These are phyloP conservation scores for Addax nasomaculatus DNA, from an alignment of 2,113 vertebrate species.

Conservation along the genomic window DNA sequence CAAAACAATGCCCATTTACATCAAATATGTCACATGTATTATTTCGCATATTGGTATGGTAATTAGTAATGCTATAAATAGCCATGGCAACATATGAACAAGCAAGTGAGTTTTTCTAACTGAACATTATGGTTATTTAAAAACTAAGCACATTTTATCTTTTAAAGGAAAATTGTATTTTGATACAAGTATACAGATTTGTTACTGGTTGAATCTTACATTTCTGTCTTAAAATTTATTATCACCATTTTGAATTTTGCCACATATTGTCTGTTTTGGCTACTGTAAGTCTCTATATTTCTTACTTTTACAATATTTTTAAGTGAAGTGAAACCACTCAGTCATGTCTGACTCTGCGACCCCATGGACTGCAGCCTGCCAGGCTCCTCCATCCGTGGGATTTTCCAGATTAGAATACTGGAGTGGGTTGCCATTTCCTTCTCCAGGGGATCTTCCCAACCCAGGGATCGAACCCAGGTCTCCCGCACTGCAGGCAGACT, in stretches of 20 bases:
- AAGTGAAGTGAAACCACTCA: background rate
- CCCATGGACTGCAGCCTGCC: background rate
- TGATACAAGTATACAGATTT: background rate
- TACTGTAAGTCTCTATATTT: background rate
- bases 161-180: background rate
- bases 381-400: background rate
- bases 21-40: background rate
- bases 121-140: background rate
- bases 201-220: background rate
- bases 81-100: background rate
- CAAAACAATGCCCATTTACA: background rate
- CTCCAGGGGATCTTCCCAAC: background rate
- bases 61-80: background rate
- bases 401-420: background rate
- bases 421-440: background rate
- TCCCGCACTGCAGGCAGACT: background rate
- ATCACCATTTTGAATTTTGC: background rate
- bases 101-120: background rate
- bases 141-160: background rate
- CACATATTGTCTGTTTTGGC: background rate
- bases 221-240: background rate
- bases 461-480: background rate
- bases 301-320: constrained; percentile 1
- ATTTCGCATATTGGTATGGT: background rate
- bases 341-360: background rate